Evolutionary conservation across 2,113 vertebrate genomes (phyloP).

Genomic region (Microtus richardsoni): DNA sequence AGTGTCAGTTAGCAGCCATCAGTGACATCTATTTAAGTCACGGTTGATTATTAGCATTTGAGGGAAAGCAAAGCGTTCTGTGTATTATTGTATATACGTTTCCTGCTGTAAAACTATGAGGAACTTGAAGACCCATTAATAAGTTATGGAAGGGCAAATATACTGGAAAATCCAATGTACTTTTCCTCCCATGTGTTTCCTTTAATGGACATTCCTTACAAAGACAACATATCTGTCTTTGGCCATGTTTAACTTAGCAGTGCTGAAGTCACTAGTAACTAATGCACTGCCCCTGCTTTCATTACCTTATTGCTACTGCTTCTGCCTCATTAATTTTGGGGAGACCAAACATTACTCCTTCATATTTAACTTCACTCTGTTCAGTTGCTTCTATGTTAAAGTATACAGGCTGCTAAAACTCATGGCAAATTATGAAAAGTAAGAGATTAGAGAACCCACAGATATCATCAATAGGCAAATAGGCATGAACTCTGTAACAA

Average conservation of each 20-base stretch:
- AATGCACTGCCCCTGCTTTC: neutral
- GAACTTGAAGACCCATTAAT: neutral
- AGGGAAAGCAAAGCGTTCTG: neutral
- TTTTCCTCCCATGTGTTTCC: neutral
- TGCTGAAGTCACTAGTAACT: neutral
- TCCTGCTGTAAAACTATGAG: neutral
- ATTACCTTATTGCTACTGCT: neutral
- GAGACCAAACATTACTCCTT: neutral
- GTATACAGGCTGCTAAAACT: constrained; percentile 29
- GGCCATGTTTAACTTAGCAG: neutral
- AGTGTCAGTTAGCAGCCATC: neutral
- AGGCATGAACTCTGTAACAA: neutral
- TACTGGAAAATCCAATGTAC: neutral
- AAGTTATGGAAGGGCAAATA: neutral
- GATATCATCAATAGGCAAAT: constrained; percentile 27
- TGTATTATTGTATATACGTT: neutral
- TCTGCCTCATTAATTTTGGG: neutral
- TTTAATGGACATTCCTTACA: neutral
- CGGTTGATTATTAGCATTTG: neutral
- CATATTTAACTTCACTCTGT: neutral
- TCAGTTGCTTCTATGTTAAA: constrained; percentile 34
- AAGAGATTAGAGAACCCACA: neutral
- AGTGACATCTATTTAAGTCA: neutral
- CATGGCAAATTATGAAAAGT: constrained; percentile 37
- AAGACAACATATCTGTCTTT: neutral